phyloP scores from a whole-genome alignment of 2,888 invertebrate genomes.

The Eristalis intricaria region DNA sequence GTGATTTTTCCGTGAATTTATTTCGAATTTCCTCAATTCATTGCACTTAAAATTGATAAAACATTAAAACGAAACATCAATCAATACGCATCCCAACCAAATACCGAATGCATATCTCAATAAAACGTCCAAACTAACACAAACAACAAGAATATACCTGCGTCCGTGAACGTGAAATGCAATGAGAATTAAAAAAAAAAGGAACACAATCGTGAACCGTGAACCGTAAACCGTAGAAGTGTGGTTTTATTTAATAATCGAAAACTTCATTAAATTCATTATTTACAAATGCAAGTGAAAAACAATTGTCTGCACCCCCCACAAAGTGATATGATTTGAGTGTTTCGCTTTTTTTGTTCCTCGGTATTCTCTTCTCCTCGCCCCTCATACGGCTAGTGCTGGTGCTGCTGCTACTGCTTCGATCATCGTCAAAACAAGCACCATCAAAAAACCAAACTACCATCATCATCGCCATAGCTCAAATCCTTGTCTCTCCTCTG shows the following conservation, averaged over 20 bases:
- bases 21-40: slow-evolving; percentile 49
- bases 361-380: not conserved
- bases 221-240: slow-evolving; percentile 47
- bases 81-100: slow-evolving; percentile 42
- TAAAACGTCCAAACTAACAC: slow-evolving; percentile 71
- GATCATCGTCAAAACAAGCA: slow-evolving; percentile 38
- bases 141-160: slow-evolving; percentile 67
- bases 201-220: slow-evolving; percentile 36
- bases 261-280: slow-evolving; percentile 15
- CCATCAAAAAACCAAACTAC: slow-evolving; percentile 1
- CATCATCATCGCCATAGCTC: slow-evolving; percentile 24
- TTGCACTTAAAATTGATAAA: slow-evolving; percentile 39
- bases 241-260: slow-evolving; percentile 39
- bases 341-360: slow-evolving; percentile 11
- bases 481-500: not conserved
- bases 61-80: slow-evolving; percentile 40
- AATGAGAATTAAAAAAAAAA: slow-evolving; percentile 44
- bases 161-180: slow-evolving; percentile 71
- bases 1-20: slow-evolving; percentile 61
- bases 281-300: slow-evolving; percentile 31
- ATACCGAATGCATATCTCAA: slow-evolving; percentile 69
- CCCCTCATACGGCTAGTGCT: slow-evolving; percentile 27
- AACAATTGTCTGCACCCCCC: slow-evolving; percentile 10
- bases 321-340: slow-evolving; percentile 54
- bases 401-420: slow-evolving; percentile 47